phyloP scores from a whole-genome alignment of 2,888 invertebrate genomes.

The Lacanobia oleracea region DNA sequence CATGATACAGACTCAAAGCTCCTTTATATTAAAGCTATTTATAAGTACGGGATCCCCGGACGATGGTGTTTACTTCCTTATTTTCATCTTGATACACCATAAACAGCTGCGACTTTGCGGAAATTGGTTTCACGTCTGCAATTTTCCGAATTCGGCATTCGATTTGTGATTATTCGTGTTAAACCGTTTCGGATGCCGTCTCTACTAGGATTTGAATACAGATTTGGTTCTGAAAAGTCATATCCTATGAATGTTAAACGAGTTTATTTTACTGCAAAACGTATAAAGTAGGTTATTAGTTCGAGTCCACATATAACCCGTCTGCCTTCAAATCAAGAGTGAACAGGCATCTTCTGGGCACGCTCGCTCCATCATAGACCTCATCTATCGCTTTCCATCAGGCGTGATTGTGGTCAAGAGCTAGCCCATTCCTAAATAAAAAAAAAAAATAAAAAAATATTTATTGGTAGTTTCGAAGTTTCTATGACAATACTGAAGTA shows the following conservation, averaged over 20 bases:
- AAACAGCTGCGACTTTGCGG: constrained; percentile 54
- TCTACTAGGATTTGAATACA: constrained; percentile 4
- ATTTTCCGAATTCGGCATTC: constrained; percentile 53
- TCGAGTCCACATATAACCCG: no score
- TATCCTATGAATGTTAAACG: neutral
- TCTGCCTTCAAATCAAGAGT: no score
- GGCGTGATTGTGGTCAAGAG: no score
- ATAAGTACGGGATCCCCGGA: constrained; percentile 27
- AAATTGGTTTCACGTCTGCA: constrained; percentile 66
- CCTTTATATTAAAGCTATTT: constrained; percentile 50
- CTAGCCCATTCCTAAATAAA: no score
- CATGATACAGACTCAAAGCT: constrained; percentile 45
- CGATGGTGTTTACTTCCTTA: constrained; percentile 46
- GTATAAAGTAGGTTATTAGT: neutral
- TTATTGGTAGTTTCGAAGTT: neutral
- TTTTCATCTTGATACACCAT: constrained; percentile 39
- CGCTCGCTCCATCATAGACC: no score
- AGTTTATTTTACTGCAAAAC: neutral
- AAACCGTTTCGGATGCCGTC: constrained; percentile 14
- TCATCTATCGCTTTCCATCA: no score
- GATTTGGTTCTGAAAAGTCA: constrained; percentile 11
- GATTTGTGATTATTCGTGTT: constrained; percentile 42
- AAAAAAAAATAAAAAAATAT: no score
- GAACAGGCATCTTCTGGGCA: no score
- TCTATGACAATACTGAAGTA: neutral